phyloP scores from a whole-genome alignment of 2,888 invertebrate species.

The Thecophora atra region DNA sequence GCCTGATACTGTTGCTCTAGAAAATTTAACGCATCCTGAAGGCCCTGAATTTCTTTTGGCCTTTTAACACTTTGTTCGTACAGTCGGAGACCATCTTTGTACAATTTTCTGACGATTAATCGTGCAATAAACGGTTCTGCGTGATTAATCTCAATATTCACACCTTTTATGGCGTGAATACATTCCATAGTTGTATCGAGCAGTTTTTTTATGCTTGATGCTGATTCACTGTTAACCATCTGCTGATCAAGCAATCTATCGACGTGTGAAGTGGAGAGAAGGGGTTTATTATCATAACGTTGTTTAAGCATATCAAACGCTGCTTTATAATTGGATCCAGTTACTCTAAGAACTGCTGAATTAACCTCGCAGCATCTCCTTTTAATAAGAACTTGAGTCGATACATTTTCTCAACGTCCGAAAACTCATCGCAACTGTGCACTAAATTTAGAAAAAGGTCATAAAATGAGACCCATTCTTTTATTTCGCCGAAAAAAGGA shows the following conservation, averaged over 20 bases:
- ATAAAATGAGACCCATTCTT: no score
- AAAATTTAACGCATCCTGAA: no score
- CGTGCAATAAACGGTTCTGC: constrained; percentile 12
- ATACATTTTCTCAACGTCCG: not conserved
- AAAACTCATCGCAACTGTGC: no score
- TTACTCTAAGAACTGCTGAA: not conserved
- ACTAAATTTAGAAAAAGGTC: no score
- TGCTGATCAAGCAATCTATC: no score
- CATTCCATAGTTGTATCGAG: not conserved
- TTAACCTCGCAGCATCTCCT: constrained; percentile 5
- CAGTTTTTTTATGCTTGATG: not conserved
- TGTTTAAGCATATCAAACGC: not conserved
- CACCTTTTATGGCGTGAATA: no score
- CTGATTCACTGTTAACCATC: constrained; percentile 10
- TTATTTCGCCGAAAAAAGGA: no score
- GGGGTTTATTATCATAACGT: not conserved
- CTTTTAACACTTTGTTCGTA: constrained; percentile 11
- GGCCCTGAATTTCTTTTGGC: constrained; percentile 10
- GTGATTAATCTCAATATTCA: not conserved
- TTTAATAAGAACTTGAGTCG: not conserved
- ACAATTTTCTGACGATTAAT: not conserved
- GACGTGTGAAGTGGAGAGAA: not conserved
- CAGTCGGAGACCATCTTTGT: not conserved
- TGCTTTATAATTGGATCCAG: not conserved
- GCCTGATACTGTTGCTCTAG: no score